Conservation (phyloP, 2,113 vertebrate genomes). For the Dipodomys spectabilis region DNA sequence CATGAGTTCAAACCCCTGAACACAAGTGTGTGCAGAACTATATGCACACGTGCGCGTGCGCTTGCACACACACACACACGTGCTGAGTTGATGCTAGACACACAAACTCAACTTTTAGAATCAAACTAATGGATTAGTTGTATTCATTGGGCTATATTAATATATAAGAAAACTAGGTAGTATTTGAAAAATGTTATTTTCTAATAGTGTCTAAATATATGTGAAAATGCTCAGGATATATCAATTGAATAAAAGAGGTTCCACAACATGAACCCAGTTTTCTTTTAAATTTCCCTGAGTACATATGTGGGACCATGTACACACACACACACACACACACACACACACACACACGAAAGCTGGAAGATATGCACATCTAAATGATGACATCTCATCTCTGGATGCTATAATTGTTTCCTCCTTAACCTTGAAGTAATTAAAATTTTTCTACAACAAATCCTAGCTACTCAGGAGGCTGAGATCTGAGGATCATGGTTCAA, state of each 20-base stretch:
- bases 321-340: not conserved
- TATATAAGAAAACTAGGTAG: conserved; percentile 30
- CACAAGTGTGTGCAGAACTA: not conserved
- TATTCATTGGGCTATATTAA: conserved; percentile 1
- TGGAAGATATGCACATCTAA: not conserved
- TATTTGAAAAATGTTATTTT: conserved; percentile 48
- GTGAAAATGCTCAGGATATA: not conserved
- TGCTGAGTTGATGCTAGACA: too few species aligned
- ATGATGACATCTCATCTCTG: not conserved
- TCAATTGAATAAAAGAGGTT: not conserved
- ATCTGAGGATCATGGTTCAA: too few species aligned
- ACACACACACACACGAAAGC: not conserved
- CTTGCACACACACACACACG: not conserved
- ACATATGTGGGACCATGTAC: not conserved
- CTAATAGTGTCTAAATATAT: conserved; percentile 13
- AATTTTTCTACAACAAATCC: not conserved
- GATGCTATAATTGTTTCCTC: conserved; percentile 24
- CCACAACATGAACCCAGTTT: not conserved
- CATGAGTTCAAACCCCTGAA: too few species aligned
- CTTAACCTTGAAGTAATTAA: conserved; percentile 20
- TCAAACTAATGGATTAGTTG: conserved; percentile 3
- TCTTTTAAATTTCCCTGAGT: not conserved
- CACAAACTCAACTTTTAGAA: not conserved
- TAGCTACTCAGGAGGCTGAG: too few species aligned
- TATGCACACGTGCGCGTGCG: too few species aligned